Percentiles rank a stretch among this genome's conserved stretches.
These are phyloP conservation scores for Melipona beecheii DNA, from an alignment of 2,888 invertebrate species.

Conservation along the genomic window DNA sequence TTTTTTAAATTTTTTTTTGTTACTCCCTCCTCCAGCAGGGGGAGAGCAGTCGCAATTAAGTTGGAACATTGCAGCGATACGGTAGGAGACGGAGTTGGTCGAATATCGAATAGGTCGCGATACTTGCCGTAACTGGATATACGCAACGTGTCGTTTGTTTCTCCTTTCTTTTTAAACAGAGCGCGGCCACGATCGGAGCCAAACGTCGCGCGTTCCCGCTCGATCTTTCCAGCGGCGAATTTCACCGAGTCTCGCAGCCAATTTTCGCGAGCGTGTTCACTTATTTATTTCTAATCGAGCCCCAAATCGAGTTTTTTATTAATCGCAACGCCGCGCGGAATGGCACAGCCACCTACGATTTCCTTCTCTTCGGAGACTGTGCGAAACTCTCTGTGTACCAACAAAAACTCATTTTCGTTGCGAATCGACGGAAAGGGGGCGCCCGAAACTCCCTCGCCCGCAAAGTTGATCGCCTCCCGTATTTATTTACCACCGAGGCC, in stretches of 20 bases:
- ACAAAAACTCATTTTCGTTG: background rate
- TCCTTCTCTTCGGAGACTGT: no score
- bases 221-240: background rate
- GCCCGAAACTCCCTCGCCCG: background rate
- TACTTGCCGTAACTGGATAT: slow-evolving; percentile 20
- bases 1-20: background rate
- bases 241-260: background rate
- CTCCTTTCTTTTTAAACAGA: background rate
- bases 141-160: slow-evolving; percentile 12
- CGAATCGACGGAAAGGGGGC: background rate
- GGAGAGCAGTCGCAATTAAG: slow-evolving; percentile 42
- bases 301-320: no score
- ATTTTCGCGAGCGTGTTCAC: background rate
- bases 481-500: slow-evolving; percentile 20
- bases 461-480: background rate
- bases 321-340: no score
- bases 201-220: background rate
- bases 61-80: slow-evolving; percentile 54
- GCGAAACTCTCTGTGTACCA: no score
- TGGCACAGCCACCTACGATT: no score
- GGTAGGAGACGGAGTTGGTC: slow-evolving; percentile 42
- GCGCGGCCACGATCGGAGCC: background rate
- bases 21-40: background rate
- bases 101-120: slow-evolving; percentile 43
- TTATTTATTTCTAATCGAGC: no score